Base-by-base conservation (phyloP, 2,888 invertebrate genomes). In the Caenorhabditis sp. region DNA sequence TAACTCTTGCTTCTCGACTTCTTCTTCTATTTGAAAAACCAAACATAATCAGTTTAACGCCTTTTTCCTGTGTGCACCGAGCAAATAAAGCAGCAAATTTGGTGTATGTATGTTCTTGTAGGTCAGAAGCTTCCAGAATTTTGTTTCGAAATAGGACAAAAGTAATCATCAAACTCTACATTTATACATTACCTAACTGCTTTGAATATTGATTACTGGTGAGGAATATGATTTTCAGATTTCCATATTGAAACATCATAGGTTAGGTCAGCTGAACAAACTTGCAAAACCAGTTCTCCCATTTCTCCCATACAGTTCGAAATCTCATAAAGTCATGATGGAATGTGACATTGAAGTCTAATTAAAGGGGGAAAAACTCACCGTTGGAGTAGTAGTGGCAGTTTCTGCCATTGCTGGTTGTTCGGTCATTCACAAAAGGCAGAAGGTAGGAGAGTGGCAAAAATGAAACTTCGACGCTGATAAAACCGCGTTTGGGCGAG, bases 11-110 rank as follows among this genome's bases (percentile, higher is more conserved):
- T 69, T 76, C 59, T 76, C 68, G 41, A 8, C 59, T 69, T 44
- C 31, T 69, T 44, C 31, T 58, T 69, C 14, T 49, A 44, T 72
- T 72, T 59, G 72, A 68, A 41, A 38, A 68, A 68, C 68, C 54
- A 38, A 68, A 68, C 54, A 38, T 66, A 76, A 76, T 68, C 59
- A 64, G 70, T 70, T 79, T 79, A 44, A 70, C 70, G 70, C 70
- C 79, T 70, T 79, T 58, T 64, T 19, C 24, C 5, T 79, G 70
- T 76, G 68, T 76, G 76, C 68, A 68, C 68, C 68, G 76, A 14
- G 68, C 68, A 76, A 76, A 76, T 28, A 76, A 38, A 31, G 16
- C n/a, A 75, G 7, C 31, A 47, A 44, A 64, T 49, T 44, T 58
- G 35, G 31, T 49, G 26, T 44, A 22, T 58, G 19, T 51, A 54